Evolutionary conservation across 2,888 invertebrate species (phyloP).

Genomic region (Phasia obesa): DNA sequence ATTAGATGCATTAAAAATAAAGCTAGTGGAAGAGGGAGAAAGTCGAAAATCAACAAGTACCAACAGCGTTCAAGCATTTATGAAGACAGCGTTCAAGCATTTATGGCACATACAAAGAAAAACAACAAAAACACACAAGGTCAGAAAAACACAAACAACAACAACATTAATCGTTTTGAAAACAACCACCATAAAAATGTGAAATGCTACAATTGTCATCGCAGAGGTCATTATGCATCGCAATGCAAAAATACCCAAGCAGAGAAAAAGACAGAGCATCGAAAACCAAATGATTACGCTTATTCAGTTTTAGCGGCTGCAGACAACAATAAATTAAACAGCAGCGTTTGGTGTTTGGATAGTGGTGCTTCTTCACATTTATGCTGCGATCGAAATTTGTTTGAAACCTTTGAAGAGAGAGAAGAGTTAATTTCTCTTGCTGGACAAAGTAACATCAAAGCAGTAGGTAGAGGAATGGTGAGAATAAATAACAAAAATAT

Average conservation of each 20-base stretch:
- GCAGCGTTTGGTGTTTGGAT: conserved; percentile 39
- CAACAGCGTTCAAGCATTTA: no score
- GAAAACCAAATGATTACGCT: conserved; percentile 21
- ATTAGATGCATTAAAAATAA: conserved; percentile 51
- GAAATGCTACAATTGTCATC: conserved; percentile 57
- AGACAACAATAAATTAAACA: conserved; percentile 33
- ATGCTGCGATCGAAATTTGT: conserved; percentile 39
- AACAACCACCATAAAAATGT: conserved; percentile 45
- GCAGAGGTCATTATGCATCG: conserved; percentile 58
- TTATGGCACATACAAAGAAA: conserved; percentile 34
- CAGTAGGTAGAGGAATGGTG: conserved; percentile 40
- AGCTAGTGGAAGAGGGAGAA: conserved; percentile 59
- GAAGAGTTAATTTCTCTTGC: conserved; percentile 41
- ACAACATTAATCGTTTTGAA: conserved; percentile 9
- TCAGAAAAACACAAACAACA: background rate
- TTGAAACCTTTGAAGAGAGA: conserved; percentile 8
- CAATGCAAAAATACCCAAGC: conserved; percentile 48
- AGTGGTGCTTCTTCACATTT: conserved; percentile 55
- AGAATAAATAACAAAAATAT: conserved; percentile 24
- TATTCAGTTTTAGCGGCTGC: conserved; percentile 32
- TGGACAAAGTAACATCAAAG: conserved; percentile 28
- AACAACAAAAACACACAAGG: conserved; percentile 11
- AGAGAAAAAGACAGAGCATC: conserved; percentile 14
- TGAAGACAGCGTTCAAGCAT: conserved; percentile 54
- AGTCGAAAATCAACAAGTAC: conserved; percentile 34